phyloP scores from a whole-genome alignment of 2,797 vertebrate genomes.

The Tokudaia tokunoshimensis region DNA sequence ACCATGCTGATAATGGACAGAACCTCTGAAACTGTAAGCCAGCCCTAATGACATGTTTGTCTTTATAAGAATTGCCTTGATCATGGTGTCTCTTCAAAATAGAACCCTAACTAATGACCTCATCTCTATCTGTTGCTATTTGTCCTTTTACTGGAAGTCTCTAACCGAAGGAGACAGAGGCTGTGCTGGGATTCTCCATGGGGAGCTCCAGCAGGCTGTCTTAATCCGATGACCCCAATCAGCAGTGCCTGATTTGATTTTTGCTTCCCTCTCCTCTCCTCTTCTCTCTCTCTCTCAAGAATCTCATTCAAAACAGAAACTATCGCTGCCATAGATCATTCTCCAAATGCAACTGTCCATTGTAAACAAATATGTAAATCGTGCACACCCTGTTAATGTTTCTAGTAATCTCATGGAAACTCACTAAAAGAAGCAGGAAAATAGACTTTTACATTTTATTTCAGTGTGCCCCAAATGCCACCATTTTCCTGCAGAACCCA shows the following conservation, averaged over 20 bases:
- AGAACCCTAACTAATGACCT: neutral
- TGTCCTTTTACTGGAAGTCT: neutral
- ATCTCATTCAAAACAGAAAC: neutral
- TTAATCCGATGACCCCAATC: neutral
- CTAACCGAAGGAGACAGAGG: neutral
- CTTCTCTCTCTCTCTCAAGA: neutral
- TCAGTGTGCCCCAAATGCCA: neutral
- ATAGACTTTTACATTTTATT: conserved; percentile 37
- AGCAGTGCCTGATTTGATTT: neutral
- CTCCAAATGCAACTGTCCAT: neutral
- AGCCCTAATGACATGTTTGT: neutral
- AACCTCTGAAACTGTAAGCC: neutral
- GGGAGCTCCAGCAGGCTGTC: neutral
- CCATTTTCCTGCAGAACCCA: neutral
- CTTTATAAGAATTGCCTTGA: neutral
- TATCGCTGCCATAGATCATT: neutral
- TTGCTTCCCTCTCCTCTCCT: too few relatives aligned
- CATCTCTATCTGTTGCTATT: neutral
- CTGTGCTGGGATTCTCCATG: neutral
- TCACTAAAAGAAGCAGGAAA: neutral
- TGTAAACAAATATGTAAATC: neutral
- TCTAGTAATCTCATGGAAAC: neutral
- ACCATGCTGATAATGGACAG: neutral
- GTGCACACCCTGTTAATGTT: neutral
- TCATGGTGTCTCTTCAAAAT: neutral